These are phyloP conservation scores for Formica selysi DNA, from an alignment of 1,140 invertebrate genomes.

Conservation along the genomic window DNA sequence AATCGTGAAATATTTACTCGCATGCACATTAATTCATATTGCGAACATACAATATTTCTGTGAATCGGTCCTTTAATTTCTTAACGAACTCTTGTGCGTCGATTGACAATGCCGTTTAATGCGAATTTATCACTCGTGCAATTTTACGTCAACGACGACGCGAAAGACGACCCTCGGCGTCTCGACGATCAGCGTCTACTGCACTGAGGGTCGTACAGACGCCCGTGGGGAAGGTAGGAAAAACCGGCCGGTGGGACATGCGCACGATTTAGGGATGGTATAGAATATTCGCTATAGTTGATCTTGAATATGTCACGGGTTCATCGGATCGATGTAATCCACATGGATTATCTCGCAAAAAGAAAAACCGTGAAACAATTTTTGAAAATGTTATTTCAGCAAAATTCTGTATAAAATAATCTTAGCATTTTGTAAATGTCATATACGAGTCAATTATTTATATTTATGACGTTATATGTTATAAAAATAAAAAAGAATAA, in stretches of 20 bases:
- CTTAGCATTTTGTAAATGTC: not conserved
- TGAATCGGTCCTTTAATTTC: not conserved
- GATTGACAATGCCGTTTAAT: not conserved
- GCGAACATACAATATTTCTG: not conserved
- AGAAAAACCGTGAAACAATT: not conserved
- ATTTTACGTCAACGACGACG: conserved; percentile 10
- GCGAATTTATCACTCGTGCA: conserved; percentile 14
- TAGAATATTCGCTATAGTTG: conserved; percentile 9
- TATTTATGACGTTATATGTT: not conserved
- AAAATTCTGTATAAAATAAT: not conserved
- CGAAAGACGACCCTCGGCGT: conserved; percentile 70
- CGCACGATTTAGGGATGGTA: conserved; percentile 64
- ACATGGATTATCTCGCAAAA: not conserved
- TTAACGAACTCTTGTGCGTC: not conserved
- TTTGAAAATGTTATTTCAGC: not conserved
- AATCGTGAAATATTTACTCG: conserved; percentile 2
- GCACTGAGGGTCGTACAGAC: conserved; percentile 59
- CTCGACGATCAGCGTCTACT: conserved; percentile 73
- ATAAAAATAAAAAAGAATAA: not conserved
- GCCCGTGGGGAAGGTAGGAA: conserved; percentile 13
- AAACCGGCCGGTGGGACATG: conserved; percentile 72
- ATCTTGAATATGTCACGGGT: not conserved
- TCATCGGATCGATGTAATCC: no score
- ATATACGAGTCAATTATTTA: not conserved
- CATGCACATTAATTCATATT: not conserved